A percentile compares a stretch with the other conserved stretches of the same genome.
phyloP scores from a whole-genome alignment of 2,113 vertebrate species.

The Myotis brandtii region DNA sequence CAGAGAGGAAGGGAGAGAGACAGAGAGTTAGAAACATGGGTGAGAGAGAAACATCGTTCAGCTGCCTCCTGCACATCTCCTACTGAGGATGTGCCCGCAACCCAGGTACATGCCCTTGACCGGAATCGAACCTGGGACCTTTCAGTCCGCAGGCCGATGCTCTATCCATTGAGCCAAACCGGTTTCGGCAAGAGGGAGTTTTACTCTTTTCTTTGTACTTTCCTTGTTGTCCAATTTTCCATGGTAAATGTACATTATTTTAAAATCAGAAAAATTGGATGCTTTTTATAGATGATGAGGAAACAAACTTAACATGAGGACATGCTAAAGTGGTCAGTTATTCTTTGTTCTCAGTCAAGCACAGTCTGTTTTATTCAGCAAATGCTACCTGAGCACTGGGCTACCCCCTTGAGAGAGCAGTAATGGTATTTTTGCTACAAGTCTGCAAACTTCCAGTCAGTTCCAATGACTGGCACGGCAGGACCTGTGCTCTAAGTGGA shows the following conservation, averaged over 20 bases:
- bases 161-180: too few relatives aligned
- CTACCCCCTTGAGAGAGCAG: neutral
- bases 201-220: neutral
- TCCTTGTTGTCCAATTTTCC: neutral
- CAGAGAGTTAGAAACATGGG: too few relatives aligned
- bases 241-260: neutral
- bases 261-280: conserved; percentile 12
- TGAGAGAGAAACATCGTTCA: too few relatives aligned
- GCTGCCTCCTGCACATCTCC: too few relatives aligned
- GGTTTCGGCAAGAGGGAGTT: neutral
- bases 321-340: neutral
- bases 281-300: neutral
- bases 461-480: neutral
- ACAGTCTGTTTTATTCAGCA: neutral
- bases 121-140: too few relatives aligned
- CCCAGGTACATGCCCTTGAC: too few relatives aligned
- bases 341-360: neutral
- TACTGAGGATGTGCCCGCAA: too few relatives aligned
- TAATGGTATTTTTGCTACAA: neutral
- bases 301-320: neutral
- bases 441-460: neutral
- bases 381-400: neutral
- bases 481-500: neutral
- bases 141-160: too few relatives aligned
- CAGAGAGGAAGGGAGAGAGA: too few relatives aligned